Evolutionary conservation across 2,113 vertebrate genomes (phyloP).

Genomic region (Psilopsiagon aymara): DNA sequence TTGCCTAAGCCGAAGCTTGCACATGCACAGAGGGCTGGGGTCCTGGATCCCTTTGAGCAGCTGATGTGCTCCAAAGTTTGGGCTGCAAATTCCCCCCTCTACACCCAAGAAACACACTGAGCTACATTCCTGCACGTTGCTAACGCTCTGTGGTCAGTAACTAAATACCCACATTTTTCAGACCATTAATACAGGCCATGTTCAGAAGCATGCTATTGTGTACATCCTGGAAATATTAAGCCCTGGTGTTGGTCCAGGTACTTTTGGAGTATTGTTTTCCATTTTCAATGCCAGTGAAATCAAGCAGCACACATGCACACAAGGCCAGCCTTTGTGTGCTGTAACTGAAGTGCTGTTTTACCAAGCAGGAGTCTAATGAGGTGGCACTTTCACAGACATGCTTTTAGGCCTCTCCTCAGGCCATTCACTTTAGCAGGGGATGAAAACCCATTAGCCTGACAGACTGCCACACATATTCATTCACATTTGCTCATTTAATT

Average conservation of each 20-base stretch:
- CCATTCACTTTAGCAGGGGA: neutral
- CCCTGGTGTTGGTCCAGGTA: neutral
- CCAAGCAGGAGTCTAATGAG: neutral
- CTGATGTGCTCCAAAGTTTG: neutral
- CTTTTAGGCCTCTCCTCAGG: conserved; percentile 21
- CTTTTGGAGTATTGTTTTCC: neutral
- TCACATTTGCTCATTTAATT: conserved; percentile 35
- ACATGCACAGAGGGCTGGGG: neutral
- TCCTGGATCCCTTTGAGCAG: neutral
- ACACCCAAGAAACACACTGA: neutral
- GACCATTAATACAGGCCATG: neutral
- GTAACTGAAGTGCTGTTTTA: neutral
- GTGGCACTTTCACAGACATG: neutral
- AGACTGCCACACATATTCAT: neutral
- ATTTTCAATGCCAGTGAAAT: neutral
- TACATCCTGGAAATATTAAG: conserved; percentile 14
- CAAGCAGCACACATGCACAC: neutral
- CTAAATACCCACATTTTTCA: neutral
- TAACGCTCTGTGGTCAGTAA: neutral
- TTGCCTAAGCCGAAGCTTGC: neutral
- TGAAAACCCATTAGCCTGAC: neutral
- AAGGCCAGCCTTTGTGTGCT: neutral
- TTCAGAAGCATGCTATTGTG: neutral
- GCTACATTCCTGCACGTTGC: neutral
- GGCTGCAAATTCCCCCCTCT: neutral